Evolutionary conservation across 2,888 invertebrate genomes (phyloP), one percentile per base, ranked within the genome.

Genomic region (Aspidiotus destructor): DNA sequence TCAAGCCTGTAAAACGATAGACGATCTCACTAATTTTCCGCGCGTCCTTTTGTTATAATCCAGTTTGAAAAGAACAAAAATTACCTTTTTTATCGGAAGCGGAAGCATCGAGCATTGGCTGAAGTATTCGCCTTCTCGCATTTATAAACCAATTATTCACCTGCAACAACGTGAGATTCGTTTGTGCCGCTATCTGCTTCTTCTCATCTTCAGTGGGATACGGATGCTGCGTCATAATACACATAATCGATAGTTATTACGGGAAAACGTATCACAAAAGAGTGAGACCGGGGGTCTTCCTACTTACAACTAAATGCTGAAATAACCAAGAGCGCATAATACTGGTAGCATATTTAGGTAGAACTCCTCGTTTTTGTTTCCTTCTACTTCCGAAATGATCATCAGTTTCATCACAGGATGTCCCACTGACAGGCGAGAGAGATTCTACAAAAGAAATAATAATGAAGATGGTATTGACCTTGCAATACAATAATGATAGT

Each of bases 241-340:
- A 28, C 28, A 28, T 28, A 28, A 28, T 28, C 28, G 28, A 28
- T 28, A 28, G 28, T 28, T 28, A 28, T 28, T 28, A 28, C 28
- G 28, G 5, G 28, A 28, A 28, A 28, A 28, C 28, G 28, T 28
- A 28, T 28, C 28, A 28, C 28, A 28, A 28, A 3, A 28, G 28
- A 52, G 7, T 6, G 58, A 60, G 7, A 8, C 28, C 13, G n/a
- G 15, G 53, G 28, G 48, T 48, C 11, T 11, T 48, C 13, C 11
- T 13, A 79, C 86, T 84, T 78, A 94, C 95, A 79, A 94, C 93
- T 75, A 96, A 84, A 79, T 96, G 95, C 77, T 95, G 93, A 80
- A 96, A 96, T 72, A 96, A 84, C 96, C 96, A 96, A 67, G 93
- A 90, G 72, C 95, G 81, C 92, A 96, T 92, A 72, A 92, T 92